A percentile compares a stretch with the other conserved stretches of the same genome.
Conservation (phyloP, 1,140 invertebrate species). For the Epicauta chinensis region DNA sequence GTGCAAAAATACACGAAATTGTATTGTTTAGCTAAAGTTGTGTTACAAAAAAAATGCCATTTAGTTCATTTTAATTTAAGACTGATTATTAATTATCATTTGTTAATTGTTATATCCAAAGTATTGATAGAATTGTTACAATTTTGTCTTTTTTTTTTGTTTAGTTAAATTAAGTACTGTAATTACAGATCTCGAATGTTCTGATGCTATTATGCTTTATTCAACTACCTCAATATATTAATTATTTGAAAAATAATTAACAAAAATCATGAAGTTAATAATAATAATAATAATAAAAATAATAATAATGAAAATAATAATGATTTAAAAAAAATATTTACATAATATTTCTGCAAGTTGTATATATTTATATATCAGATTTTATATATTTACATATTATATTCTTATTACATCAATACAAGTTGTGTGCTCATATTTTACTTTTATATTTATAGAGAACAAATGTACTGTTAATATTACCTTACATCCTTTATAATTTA, state of each 20-base stretch:
- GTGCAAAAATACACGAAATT: not conserved
- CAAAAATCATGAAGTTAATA: not conserved
- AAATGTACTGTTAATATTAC: slow-evolving; percentile 27
- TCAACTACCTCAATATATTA: slow-evolving; percentile 22
- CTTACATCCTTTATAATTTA: slow-evolving; percentile 29
- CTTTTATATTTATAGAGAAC: slow-evolving; percentile 25
- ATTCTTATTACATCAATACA: slow-evolving; percentile 24
- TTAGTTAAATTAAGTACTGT: too few species aligned
- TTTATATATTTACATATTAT: slow-evolving; percentile 30
- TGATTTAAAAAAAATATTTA: slow-evolving; percentile 22
- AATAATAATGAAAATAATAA: too few species aligned
- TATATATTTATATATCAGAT: slow-evolving; percentile 28
- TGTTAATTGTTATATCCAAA: slow-evolving; percentile 29
- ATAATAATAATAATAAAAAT: not conserved
- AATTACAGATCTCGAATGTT: slow-evolving; percentile 17
- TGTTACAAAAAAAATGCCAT: slow-evolving; percentile 31
- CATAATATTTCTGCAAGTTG: slow-evolving; percentile 24
- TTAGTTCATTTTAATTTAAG: slow-evolving; percentile 30
- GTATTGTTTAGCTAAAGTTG: slow-evolving; percentile 11
- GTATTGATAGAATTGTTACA: slow-evolving; percentile 22
- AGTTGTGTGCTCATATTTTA: slow-evolving; percentile 29
- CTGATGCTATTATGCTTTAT: slow-evolving; percentile 17
- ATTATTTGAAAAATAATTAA: not conserved
- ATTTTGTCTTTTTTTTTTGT: not conserved
- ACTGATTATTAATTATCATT: slow-evolving; percentile 29